These are phyloP conservation scores for Oryzias celebensis DNA, from an alignment of 2,113 vertebrate species.

Conservation along the genomic window DNA sequence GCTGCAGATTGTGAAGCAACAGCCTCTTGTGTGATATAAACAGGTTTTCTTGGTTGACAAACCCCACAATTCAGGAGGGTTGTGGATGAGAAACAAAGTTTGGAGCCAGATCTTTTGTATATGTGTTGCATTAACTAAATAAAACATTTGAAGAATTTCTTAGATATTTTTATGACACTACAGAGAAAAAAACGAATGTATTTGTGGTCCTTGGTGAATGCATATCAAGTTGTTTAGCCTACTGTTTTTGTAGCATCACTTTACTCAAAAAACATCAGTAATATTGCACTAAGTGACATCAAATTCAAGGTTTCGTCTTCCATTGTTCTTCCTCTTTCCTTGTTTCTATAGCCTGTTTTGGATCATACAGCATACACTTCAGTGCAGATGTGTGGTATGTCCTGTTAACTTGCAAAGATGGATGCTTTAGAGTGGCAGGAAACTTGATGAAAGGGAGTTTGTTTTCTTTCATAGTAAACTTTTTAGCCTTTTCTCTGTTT, in stretches of 20 bases:
- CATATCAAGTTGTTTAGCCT: neutral
- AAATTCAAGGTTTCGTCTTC: neutral
- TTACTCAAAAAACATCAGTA: conserved; percentile 9
- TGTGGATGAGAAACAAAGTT: neutral
- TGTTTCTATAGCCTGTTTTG: conserved; percentile 2
- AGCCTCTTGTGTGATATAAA: conserved; percentile 14
- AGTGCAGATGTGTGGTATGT: neutral
- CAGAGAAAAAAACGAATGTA: neutral
- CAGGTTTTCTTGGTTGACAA: conserved; percentile 5
- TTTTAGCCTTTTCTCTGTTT: too few relatives aligned
- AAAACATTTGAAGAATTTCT: conserved; percentile 7
- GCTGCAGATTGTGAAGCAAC: neutral
- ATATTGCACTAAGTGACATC: neutral
- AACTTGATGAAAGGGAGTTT: too few relatives aligned
- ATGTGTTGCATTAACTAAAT: conserved; percentile 12
- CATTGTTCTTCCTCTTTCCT: conserved; percentile 2
- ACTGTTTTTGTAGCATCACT: conserved; percentile 4
- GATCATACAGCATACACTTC: neutral
- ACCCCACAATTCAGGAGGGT: conserved; percentile 7
- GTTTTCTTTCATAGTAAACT: too few relatives aligned
- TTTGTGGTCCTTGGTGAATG: conserved; percentile 16
- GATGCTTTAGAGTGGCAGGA: neutral
- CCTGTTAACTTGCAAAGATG: neutral
- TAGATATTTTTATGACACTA: conserved; percentile 4
- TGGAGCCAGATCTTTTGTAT: conserved; percentile 7